Percentiles rank a stretch among this genome's conserved stretches.
Evolutionary conservation across 2,113 vertebrate genomes (phyloP).

Genomic region (Colossoma macropomum): DNA sequence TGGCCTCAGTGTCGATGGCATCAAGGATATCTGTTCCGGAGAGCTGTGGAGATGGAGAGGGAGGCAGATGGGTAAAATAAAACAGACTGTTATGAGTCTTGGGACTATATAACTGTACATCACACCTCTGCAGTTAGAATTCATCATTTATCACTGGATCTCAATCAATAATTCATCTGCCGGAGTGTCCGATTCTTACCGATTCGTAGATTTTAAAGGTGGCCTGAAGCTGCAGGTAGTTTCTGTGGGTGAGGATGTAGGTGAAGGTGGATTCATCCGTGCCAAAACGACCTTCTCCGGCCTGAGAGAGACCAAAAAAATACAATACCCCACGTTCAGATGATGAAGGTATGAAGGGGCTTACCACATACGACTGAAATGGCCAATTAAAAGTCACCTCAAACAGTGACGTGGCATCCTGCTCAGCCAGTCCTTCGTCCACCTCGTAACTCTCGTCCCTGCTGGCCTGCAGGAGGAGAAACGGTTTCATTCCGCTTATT

Average conservation of each 20-base stretch:
- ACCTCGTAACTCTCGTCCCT: slow-evolving; percentile 79
- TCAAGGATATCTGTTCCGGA: slow-evolving; percentile 80
- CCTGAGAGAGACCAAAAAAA: slow-evolving; percentile 59
- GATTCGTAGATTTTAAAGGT: slow-evolving; percentile 79
- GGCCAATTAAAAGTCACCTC: slow-evolving; percentile 64
- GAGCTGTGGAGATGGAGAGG: slow-evolving; percentile 62
- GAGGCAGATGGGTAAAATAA: slow-evolving; percentile 2
- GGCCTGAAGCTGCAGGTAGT: slow-evolving; percentile 83
- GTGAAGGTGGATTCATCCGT: slow-evolving; percentile 81
- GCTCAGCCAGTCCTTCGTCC: slow-evolving; percentile 75
- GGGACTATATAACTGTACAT: no score
- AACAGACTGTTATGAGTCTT: no score
- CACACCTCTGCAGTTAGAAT: no score
- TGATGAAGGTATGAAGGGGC: neutral
- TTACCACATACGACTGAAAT: neutral
- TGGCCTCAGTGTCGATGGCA: slow-evolving; percentile 75
- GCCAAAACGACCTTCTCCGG: slow-evolving; percentile 79
- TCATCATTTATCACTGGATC: neutral
- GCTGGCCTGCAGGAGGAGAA: slow-evolving; percentile 63
- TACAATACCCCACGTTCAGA: neutral
- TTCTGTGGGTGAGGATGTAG: slow-evolving; percentile 78
- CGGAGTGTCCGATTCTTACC: slow-evolving; percentile 59
- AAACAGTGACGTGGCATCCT: slow-evolving; percentile 75
- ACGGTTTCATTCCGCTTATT: neutral
- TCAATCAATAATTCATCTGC: neutral